A percentile compares a stretch with the other conserved stretches of the same genome.
These are phyloP conservation scores for Triplophysa tibetana DNA, from an alignment of 2,113 vertebrate species.

Conservation along the genomic window DNA sequence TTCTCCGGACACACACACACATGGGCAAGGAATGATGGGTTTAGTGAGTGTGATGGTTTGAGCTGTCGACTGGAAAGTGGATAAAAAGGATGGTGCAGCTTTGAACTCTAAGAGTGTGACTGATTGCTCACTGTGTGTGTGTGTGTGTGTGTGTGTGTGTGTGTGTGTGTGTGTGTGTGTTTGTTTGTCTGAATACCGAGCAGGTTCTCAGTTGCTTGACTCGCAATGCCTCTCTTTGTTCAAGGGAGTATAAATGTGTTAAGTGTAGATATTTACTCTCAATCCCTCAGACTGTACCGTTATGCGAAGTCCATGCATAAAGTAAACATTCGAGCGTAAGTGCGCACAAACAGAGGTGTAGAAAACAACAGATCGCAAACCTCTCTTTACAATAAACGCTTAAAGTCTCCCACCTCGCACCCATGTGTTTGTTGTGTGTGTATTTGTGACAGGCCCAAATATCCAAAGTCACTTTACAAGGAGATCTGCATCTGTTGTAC, in stretches of 20 bases:
- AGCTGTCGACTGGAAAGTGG: slow-evolving; percentile 42
- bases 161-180: background rate
- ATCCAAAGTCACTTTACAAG: slow-evolving; percentile 18
- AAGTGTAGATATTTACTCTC: slow-evolving; percentile 13
- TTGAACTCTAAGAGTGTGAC: slow-evolving; percentile 41
- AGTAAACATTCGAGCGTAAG: slow-evolving; percentile 20
- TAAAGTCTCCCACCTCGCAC: slow-evolving; percentile 16
- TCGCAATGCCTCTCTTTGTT: slow-evolving; percentile 10
- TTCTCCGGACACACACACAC: slow-evolving; percentile 37
- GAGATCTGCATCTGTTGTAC: background rate
- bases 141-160: background rate
- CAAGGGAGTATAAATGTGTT: background rate
- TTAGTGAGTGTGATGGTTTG: slow-evolving; percentile 31
- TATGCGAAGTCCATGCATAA: background rate
- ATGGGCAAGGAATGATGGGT: slow-evolving; percentile 25
- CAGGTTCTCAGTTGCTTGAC: background rate
- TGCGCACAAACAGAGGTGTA: background rate
- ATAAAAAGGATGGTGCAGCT: slow-evolving; percentile 43
- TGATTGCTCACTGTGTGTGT: slow-evolving; percentile 27
- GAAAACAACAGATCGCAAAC: slow-evolving; percentile 24
- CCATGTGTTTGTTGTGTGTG: slow-evolving; percentile 1
- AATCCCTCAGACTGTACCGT: background rate
- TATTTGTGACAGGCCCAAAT: slow-evolving; percentile 16
- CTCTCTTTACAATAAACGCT: slow-evolving; percentile 8
- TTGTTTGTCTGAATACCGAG: background rate